phyloP scores from a whole-genome alignment of 1,140 invertebrate genomes.

The Drosophila biarmipes region DNA sequence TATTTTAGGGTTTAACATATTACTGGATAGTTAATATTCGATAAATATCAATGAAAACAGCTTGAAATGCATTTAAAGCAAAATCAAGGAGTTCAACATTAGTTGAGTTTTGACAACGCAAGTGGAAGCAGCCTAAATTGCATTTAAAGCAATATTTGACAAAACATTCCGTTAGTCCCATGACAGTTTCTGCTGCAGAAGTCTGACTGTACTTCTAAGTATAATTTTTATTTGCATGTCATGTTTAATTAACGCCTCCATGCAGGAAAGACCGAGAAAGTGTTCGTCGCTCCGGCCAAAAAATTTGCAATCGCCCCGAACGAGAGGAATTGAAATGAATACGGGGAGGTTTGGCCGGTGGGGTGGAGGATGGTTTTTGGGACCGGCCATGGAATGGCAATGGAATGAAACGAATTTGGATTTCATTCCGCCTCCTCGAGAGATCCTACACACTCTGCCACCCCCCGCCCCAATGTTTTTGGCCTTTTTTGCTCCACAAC shows the following conservation, averaged over 20 bases:
- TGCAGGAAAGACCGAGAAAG: conserved; percentile 33
- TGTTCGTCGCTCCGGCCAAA: conserved; percentile 30
- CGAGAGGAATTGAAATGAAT: conserved; percentile 57
- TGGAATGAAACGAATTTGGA: conserved; percentile 80
- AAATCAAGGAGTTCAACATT: no score
- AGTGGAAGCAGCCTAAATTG: not conserved
- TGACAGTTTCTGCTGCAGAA: conserved; percentile 10
- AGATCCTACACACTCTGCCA: not conserved
- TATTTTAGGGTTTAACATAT: no score
- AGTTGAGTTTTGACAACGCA: no score
- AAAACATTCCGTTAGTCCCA: no score
- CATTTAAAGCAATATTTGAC: not conserved
- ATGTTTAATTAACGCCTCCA: conserved; percentile 79
- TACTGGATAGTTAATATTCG: no score
- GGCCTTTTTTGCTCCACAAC: conserved; percentile 13
- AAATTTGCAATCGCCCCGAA: conserved; percentile 61
- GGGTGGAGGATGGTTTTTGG: not conserved
- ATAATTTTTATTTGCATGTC: conserved; percentile 79
- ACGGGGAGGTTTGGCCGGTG: conserved; percentile 1
- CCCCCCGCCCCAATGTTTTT: not conserved
- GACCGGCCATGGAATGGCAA: conserved; percentile 70
- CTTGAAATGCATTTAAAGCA: no score
- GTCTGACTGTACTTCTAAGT: conserved; percentile 64
- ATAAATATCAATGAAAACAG: no score
- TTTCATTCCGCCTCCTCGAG: conserved; percentile 53